Conservation (phyloP, 2,888 invertebrate genomes). For the Emmelina monodactyla region DNA sequence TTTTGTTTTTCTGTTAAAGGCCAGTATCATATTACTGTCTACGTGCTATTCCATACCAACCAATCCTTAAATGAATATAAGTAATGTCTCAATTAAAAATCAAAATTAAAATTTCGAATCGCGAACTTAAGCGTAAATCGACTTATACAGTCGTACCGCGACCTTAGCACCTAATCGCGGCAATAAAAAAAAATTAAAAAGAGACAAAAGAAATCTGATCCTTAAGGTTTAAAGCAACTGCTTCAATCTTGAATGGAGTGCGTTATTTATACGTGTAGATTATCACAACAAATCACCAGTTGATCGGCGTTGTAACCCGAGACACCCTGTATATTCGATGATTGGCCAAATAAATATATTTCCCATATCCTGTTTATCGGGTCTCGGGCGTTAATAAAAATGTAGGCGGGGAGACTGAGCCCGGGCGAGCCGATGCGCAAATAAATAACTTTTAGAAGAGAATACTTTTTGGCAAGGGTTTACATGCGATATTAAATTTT, state of each 20-base stretch:
- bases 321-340: slow-evolving; percentile 62
- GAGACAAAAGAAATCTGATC: slow-evolving; percentile 19
- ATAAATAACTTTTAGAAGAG: no score
- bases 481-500: no score
- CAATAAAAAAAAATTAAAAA: slow-evolving; percentile 27
- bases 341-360: slow-evolving; percentile 67
- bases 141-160: no score
- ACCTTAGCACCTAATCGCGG: no score
- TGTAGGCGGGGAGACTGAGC: slow-evolving; percentile 55
- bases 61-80: no score
- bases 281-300: slow-evolving; percentile 60
- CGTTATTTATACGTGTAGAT: slow-evolving; percentile 61
- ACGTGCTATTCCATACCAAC: no score
- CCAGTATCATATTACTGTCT: no score
- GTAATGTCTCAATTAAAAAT: not conserved
- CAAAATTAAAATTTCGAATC: not conserved
- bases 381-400: slow-evolving; percentile 65
- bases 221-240: slow-evolving; percentile 29
- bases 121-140: slow-evolving; percentile 16
- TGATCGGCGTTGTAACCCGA: slow-evolving; percentile 57
- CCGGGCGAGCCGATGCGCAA: no score
- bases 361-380: slow-evolving; percentile 64
- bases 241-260: slow-evolving; percentile 54
- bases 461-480: no score
- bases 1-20: no score